A percentile compares a stretch with the other conserved stretches of the same genome.
phyloP scores from a whole-genome alignment of 2,797 vertebrate genomes.

The Oophaga sylvatica region DNA sequence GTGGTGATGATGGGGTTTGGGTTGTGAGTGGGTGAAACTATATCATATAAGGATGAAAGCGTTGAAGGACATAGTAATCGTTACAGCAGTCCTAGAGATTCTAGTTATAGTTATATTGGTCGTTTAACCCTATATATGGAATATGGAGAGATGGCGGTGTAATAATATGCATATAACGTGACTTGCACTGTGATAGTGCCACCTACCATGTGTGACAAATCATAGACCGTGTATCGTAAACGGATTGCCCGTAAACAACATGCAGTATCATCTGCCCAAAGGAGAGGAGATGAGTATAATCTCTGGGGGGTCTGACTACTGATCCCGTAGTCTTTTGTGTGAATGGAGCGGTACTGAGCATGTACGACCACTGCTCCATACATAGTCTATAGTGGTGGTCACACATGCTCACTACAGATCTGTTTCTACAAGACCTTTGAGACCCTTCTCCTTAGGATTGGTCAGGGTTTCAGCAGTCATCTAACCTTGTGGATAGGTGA shows the following conservation, averaged over 20 bases:
- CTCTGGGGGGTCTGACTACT: too few relatives aligned
- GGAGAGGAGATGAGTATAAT: too few relatives aligned
- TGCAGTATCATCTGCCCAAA: not conserved
- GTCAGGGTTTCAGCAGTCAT: too few relatives aligned
- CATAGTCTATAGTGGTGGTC: too few relatives aligned
- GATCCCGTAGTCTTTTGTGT: too few relatives aligned
- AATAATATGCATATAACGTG: not conserved
- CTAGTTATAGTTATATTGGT: not conserved
- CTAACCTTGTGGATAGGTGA: too few relatives aligned
- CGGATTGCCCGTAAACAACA: too few relatives aligned
- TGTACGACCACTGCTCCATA: too few relatives aligned
- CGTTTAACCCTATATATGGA: not conserved
- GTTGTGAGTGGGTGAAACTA: not conserved
- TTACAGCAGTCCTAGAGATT: not conserved
- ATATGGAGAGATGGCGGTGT: not conserved
- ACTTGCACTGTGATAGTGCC: not conserved
- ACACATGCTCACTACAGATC: too few relatives aligned
- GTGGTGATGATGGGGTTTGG: not conserved
- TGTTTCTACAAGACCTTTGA: too few relatives aligned
- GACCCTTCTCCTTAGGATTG: too few relatives aligned
- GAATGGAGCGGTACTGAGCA: too few relatives aligned
- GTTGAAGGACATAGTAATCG: not conserved
- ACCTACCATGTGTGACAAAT: not conserved
- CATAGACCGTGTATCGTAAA: not conserved
- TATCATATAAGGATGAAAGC: not conserved